phyloP scores from a whole-genome alignment of 2,888 invertebrate species.

The Nudaria mundana region DNA sequence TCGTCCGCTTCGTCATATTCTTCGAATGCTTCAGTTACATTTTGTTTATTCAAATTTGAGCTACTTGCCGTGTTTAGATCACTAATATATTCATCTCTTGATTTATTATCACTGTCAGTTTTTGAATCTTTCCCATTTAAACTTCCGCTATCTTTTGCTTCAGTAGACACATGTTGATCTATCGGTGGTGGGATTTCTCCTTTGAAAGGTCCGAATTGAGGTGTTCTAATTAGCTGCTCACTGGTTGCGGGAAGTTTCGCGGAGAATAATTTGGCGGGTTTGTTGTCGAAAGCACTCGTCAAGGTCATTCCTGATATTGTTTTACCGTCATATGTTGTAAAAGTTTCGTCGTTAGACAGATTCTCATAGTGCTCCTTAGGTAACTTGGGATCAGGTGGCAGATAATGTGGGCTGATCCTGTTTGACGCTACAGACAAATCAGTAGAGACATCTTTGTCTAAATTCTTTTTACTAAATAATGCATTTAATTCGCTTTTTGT shows the following conservation, averaged over 20 bases:
- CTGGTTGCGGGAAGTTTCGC: slow-evolving; percentile 69
- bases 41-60: slow-evolving; percentile 11
- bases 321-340: slow-evolving; percentile 89
- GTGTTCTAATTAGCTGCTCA: slow-evolving; percentile 83
- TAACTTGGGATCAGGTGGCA: slow-evolving; percentile 84
- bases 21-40: slow-evolving; percentile 30
- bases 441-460: slow-evolving; percentile 69
- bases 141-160: slow-evolving; percentile 15
- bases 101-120: slow-evolving; percentile 52
- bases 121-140: slow-evolving; percentile 60
- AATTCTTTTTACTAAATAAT: slow-evolving; percentile 61
- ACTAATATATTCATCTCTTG: slow-evolving; percentile 33
- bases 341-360: slow-evolving; percentile 65
- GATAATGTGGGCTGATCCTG: slow-evolving; percentile 85
- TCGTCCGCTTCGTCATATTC: slow-evolving; percentile 38
- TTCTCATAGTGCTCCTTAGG: slow-evolving; percentile 74
- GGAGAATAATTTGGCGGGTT: slow-evolving; percentile 60
- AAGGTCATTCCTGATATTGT: slow-evolving; percentile 84
- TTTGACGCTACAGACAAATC: slow-evolving; percentile 87
- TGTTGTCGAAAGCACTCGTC: slow-evolving; percentile 77
- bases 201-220: slow-evolving; percentile 88
- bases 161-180: slow-evolving; percentile 45
- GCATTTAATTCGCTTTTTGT: slow-evolving; percentile 55
- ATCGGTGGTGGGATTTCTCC: slow-evolving; percentile 84
- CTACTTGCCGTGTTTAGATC: slow-evolving; percentile 47